Conservation (phyloP, 2,888 invertebrate genomes). For the Anorthoa munda region DNA sequence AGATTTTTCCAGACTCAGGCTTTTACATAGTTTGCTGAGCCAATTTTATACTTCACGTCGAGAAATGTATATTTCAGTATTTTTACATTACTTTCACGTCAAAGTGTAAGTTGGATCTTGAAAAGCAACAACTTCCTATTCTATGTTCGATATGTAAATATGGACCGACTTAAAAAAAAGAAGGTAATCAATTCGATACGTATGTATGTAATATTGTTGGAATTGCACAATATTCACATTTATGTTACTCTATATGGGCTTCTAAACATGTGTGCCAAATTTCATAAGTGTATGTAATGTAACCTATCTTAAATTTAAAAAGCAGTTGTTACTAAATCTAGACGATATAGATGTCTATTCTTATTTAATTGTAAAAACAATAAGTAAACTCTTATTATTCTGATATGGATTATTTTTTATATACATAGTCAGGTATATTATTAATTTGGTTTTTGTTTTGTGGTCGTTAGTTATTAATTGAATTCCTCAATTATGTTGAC, state of each 20-base stretch:
- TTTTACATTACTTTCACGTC: constrained; percentile 36
- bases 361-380: not conserved
- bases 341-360: not conserved
- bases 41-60: constrained; percentile 58
- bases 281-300: too few relatives aligned
- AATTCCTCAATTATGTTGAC: too few relatives aligned
- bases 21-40: constrained; percentile 66
- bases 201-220: too few relatives aligned
- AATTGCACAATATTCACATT: too few relatives aligned
- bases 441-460: too few relatives aligned
- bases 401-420: too few relatives aligned
- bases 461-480: too few relatives aligned
- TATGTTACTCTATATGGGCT: too few relatives aligned
- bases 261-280: too few relatives aligned
- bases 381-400: not conserved
- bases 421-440: too few relatives aligned
- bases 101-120: constrained; percentile 15
- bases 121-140: not conserved
- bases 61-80: constrained; percentile 47
- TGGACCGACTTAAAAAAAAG: too few relatives aligned
- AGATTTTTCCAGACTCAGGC: constrained; percentile 68
- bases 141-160: not conserved
- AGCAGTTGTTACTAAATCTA: not conserved
- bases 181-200: too few relatives aligned
- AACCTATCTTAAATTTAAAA: not conserved